phyloP scores from a whole-genome alignment of 2,797 vertebrate species.

The Anomalospiza imberbis region DNA sequence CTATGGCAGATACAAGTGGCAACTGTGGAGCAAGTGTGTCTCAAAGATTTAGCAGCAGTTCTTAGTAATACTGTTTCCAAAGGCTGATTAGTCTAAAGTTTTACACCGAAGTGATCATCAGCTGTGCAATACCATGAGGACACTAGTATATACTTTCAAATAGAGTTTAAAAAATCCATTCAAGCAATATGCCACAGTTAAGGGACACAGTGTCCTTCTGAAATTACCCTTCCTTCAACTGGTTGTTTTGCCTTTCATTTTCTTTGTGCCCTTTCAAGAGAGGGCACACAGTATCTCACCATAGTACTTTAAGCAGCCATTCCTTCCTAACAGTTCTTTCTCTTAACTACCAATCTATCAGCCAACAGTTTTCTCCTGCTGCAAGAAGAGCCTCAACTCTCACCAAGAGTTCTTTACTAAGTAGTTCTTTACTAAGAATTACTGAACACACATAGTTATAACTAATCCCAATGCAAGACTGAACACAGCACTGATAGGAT shows the following conservation, averaged over 20 bases:
- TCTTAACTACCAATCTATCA: background rate
- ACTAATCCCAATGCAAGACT: background rate
- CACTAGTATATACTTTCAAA: background rate
- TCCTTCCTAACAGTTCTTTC: background rate
- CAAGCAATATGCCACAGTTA: background rate
- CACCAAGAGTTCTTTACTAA: background rate
- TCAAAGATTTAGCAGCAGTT: background rate
- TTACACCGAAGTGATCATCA: background rate
- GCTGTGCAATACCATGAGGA: background rate
- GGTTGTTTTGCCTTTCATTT: background rate
- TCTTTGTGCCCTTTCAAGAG: background rate
- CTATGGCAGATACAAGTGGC: background rate
- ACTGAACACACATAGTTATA: background rate
- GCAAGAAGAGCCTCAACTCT: background rate
- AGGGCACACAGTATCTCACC: background rate
- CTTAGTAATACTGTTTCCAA: background rate
- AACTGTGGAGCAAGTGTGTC: background rate
- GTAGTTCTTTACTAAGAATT: background rate
- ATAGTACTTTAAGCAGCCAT: background rate
- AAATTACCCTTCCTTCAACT: background rate
- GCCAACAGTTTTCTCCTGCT: background rate
- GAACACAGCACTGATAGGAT: background rate
- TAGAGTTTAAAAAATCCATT: background rate
- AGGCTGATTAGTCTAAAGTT: background rate
- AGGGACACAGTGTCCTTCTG: background rate